Evolutionary conservation across 1,140 invertebrate species (phyloP).

Genomic region (Penaeus indicus): DNA sequence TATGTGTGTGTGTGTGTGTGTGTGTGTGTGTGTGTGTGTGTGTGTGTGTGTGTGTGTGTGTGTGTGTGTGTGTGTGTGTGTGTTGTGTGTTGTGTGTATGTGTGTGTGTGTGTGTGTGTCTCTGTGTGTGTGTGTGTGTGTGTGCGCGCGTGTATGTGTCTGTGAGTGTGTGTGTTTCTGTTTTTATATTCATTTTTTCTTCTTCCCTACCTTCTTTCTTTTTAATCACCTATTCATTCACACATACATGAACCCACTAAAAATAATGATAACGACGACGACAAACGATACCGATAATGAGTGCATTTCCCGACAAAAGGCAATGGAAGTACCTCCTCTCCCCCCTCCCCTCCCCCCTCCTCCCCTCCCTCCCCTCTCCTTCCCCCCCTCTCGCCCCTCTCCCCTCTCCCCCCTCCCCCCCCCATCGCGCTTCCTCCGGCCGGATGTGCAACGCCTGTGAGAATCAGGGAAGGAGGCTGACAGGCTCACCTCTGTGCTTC

Average conservation of each 20-base stretch:
- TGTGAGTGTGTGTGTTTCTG: slow-evolving; percentile 9
- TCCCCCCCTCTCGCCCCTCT: not conserved
- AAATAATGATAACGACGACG: too few species aligned
- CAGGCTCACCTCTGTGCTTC: too few species aligned
- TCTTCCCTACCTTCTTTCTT: not conserved
- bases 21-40: not conserved
- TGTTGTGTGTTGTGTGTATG: slow-evolving; percentile 31
- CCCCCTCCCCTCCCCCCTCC: not conserved
- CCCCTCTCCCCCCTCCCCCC: not conserved
- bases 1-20: not conserved
- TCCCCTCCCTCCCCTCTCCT: not conserved
- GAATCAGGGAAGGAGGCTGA: too few species aligned
- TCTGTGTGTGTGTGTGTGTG: slow-evolving; percentile 13
- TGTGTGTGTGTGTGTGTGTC: slow-evolving; percentile 13
- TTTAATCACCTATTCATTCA: not conserved
- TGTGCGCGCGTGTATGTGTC: slow-evolving; percentile 11
- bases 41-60: not conserved
- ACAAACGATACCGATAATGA: too few species aligned
- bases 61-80: slow-evolving; percentile 3
- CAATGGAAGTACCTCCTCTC: not conserved
- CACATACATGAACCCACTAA: not conserved
- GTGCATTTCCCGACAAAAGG: too few species aligned
- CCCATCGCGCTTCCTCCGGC: not conserved
- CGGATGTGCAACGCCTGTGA: too few species aligned
- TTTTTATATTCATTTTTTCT: slow-evolving; percentile 4